phyloP scores from a whole-genome alignment of 2,888 invertebrate genomes.

The Philhelius pedissequus region DNA sequence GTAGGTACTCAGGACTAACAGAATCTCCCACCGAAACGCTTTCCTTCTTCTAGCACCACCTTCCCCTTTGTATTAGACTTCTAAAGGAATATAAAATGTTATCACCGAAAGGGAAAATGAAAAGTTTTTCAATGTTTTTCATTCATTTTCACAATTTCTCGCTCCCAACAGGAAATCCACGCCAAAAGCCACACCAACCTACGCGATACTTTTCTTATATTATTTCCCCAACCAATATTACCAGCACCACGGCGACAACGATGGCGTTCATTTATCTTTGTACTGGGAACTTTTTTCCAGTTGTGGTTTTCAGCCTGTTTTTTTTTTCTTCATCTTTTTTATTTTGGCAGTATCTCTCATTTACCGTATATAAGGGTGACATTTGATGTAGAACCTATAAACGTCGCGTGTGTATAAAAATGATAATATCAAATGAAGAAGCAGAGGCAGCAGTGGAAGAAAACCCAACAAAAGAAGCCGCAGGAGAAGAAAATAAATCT shows the following conservation, averaged over 20 bases:
- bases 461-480: not conserved
- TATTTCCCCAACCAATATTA: not conserved
- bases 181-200: not conserved
- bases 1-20: not conserved
- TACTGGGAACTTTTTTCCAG: not conserved
- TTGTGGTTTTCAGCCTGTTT: slow-evolving; percentile 28
- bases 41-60: not conserved
- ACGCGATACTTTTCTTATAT: not conserved
- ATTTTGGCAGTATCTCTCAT: not conserved
- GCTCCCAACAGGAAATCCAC: not conserved
- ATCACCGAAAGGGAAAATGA: slow-evolving; percentile 63
- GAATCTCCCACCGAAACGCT: slow-evolving; percentile 12
- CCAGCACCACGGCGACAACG: not conserved
- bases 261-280: not conserved
- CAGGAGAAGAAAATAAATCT: not conserved
- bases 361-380: slow-evolving; percentile 34
- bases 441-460: not conserved
- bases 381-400: slow-evolving; percentile 63
- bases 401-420: slow-evolving; percentile 29
- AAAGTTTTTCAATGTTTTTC: slow-evolving; percentile 67
- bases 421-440: slow-evolving; percentile 63
- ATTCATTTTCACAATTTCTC: slow-evolving; percentile 62
- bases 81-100: slow-evolving; percentile 57
- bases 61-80: not conserved
- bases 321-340: not conserved